Percentiles rank a stretch among this genome's conserved stretches.
Evolutionary conservation across 1,140 invertebrate species (phyloP).

Genomic region (Calycopis cecrops): DNA sequence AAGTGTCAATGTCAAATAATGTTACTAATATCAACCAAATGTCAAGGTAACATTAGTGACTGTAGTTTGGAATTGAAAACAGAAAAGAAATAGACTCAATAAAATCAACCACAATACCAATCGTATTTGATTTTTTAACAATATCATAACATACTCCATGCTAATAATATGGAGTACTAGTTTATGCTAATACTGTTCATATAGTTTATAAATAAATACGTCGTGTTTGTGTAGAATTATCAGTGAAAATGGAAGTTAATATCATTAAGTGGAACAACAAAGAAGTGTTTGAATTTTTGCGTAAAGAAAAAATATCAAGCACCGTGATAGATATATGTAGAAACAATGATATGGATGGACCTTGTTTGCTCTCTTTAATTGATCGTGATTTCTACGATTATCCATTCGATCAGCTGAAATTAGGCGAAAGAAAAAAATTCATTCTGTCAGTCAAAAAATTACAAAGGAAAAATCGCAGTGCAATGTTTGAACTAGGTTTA

Average conservation of each 20-base stretch:
- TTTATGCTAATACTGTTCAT: conserved; percentile 12
- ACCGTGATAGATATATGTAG: conserved; percentile 57
- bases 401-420: conserved; percentile 61
- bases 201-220: not conserved
- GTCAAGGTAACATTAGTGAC: not conserved
- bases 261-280: conserved; percentile 69
- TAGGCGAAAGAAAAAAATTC: conserved; percentile 67
- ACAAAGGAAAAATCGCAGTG: conserved; percentile 60
- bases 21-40: no score
- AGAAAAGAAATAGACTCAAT: not conserved
- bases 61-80: conserved; percentile 3
- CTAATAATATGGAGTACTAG: conserved; percentile 7
- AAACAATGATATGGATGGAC: conserved; percentile 64
- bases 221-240: conserved; percentile 17
- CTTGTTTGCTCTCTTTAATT: conserved; percentile 62
- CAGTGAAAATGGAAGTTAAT: conserved; percentile 57
- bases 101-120: not conserved
- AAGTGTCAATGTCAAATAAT: no score
- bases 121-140: not conserved
- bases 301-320: conserved; percentile 66
- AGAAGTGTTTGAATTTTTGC: conserved; percentile 70
- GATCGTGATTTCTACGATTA: conserved; percentile 69
- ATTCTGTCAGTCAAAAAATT: conserved; percentile 64
- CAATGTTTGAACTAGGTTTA: conserved; percentile 66
- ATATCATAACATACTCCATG: no score